phyloP scores from a whole-genome alignment of 2,797 vertebrate species.

The Scyliorhinus canicula region DNA sequence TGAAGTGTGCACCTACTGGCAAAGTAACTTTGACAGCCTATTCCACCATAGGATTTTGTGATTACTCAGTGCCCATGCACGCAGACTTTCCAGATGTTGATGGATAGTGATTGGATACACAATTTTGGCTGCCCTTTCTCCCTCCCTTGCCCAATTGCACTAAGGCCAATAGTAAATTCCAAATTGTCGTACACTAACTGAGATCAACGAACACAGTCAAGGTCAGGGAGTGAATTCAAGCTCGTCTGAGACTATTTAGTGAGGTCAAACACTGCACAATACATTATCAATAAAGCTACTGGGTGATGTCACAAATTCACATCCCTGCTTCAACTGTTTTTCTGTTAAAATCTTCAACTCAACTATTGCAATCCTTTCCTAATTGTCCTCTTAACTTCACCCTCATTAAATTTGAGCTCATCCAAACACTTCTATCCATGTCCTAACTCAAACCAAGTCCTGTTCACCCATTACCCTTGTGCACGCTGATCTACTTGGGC shows the following conservation, averaged over 20 bases:
- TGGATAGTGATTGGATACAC: not conserved
- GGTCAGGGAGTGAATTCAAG: not conserved
- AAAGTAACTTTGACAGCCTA: not conserved
- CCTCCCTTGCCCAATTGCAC: not conserved
- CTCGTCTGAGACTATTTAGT: not conserved
- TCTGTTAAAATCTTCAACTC: not conserved
- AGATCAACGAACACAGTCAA: not conserved
- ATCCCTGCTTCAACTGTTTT: not conserved
- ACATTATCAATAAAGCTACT: not conserved
- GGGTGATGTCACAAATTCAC: not conserved
- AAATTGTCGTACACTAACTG: not conserved
- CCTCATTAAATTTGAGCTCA: not conserved
- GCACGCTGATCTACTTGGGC: not conserved
- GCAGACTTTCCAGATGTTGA: not conserved
- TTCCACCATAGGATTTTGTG: not conserved
- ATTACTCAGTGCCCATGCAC: not conserved
- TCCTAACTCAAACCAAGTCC: not conserved
- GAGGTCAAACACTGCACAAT: not conserved
- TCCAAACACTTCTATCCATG: not conserved
- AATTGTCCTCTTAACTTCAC: not conserved
- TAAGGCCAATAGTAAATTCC: not conserved
- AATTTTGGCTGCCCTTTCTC: not conserved
- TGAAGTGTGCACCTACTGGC: not conserved
- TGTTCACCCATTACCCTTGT: no score
- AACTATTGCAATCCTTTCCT: not conserved